These are phyloP conservation scores for Anthophora plumipes DNA, from an alignment of 2,888 invertebrate genomes.

Conservation along the genomic window DNA sequence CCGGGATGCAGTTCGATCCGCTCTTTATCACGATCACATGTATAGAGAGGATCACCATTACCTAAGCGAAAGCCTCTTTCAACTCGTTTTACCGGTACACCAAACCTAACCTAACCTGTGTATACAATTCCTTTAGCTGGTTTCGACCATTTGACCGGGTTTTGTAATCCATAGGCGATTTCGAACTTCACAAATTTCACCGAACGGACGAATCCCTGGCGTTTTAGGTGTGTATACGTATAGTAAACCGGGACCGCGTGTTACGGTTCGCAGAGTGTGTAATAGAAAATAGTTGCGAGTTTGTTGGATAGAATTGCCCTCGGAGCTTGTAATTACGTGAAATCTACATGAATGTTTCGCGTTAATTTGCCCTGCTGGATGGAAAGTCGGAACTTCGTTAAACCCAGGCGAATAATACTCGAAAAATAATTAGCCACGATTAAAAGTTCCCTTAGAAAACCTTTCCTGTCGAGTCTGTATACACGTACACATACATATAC, in stretches of 20 bases:
- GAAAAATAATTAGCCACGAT: constrained; percentile 3
- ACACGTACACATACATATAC: too few relatives aligned
- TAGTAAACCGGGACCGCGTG: constrained; percentile 8
- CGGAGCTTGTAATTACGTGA: not conserved
- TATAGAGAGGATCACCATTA: constrained; percentile 44
- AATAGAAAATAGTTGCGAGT: constrained; percentile 30
- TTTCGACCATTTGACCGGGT: not conserved
- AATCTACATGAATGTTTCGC: not conserved
- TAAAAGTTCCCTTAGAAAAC: not conserved
- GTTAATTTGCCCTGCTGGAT: not conserved
- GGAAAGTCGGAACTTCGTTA: not conserved
- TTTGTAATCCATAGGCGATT: not conserved
- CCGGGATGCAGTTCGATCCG: constrained; percentile 57
- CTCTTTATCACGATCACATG: constrained; percentile 54
- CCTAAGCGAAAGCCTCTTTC: constrained; percentile 17
- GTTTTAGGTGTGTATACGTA: too few relatives aligned
- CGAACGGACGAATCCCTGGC: not conserved
- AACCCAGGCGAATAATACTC: not conserved
- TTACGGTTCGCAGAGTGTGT: not conserved
- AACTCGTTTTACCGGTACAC: not conserved
- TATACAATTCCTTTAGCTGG: not conserved
- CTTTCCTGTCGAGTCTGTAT: too few relatives aligned
- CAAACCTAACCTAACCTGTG: too few relatives aligned
- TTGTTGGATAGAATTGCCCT: not conserved
- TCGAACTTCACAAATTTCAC: constrained; percentile 19